phyloP scores from a whole-genome alignment of 2,113 vertebrate genomes.

The Oncorhynchus nerka region DNA sequence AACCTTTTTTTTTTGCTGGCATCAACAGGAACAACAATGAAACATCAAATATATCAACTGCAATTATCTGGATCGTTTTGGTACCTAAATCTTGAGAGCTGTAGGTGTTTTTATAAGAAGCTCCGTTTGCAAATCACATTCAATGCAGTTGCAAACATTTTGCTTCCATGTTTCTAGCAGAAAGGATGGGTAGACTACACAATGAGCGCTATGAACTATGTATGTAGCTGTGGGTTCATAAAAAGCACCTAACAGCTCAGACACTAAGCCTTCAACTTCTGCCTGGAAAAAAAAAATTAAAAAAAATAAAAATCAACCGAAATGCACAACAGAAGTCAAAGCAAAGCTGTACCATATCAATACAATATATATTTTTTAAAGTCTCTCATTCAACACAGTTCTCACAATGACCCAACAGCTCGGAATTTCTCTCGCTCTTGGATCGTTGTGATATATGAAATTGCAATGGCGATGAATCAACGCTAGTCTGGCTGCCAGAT shows the following conservation, averaged over 20 bases:
- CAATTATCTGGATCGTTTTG: too few relatives aligned
- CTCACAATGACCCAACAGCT: slow-evolving; percentile 17
- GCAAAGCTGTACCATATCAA: neutral
- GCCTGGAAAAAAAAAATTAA: neutral
- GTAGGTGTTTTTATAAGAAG: neutral
- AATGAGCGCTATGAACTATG: neutral
- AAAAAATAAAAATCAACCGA: neutral
- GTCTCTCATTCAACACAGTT: slow-evolving; percentile 5
- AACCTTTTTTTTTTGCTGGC: slow-evolving; percentile 16
- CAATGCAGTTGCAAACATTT: slow-evolving; percentile 17
- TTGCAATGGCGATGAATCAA: slow-evolving; percentile 32
- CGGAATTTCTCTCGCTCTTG: slow-evolving; percentile 4
- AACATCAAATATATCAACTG: neutral
- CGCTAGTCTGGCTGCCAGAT: too few relatives aligned
- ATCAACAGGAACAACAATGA: neutral
- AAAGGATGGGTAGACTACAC: too few relatives aligned
- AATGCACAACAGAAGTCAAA: neutral
- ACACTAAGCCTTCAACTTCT: slow-evolving; percentile 16
- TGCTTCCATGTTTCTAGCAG: too few relatives aligned
- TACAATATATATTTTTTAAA: neutral
- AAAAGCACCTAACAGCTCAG: neutral
- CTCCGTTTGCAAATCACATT: slow-evolving; percentile 15
- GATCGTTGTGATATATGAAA: slow-evolving; percentile 26
- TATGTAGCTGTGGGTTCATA: too few relatives aligned
- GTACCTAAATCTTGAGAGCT: too few relatives aligned